Conservation (phyloP, 2,888 invertebrate species). For the Drepanosiphum platanoidis region DNA sequence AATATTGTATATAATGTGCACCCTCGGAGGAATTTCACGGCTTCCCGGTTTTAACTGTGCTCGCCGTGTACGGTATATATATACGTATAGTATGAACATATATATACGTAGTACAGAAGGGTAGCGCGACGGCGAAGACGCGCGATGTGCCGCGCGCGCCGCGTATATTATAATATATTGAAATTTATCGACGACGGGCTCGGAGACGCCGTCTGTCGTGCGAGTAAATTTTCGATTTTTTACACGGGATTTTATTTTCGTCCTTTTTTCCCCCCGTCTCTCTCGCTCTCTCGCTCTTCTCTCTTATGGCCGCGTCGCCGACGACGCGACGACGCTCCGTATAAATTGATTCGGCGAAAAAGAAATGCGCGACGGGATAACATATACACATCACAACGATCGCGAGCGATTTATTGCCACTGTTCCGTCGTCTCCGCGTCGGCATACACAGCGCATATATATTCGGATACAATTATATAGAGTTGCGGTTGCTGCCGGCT, state of each 20-base stretch:
- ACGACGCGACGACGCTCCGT: background rate
- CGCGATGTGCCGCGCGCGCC: background rate
- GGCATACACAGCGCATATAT: no score
- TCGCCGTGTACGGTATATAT: background rate
- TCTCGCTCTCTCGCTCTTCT: no score
- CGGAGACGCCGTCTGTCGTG: background rate
- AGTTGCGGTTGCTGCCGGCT: background rate
- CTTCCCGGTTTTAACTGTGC: conserved; percentile 56
- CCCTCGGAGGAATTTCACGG: conserved; percentile 61
- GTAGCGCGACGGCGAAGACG: background rate
- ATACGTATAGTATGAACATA: background rate
- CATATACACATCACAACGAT: background rate
- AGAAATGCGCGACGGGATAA: background rate
- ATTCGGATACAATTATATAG: background rate
- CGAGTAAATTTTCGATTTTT: background rate
- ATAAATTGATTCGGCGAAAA: conserved; percentile 20
- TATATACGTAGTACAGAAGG: conserved; percentile 6
- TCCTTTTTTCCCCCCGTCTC: background rate
- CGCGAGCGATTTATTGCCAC: background rate
- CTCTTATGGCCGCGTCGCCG: no score
- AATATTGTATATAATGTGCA: conserved; percentile 25
- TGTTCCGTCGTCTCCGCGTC: background rate
- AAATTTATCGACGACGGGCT: background rate
- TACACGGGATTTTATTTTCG: background rate
- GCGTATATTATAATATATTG: background rate